These are phyloP conservation scores for Macquaria ambigua DNA, from an alignment of 2,113 vertebrate genomes.

Conservation along the genomic window DNA sequence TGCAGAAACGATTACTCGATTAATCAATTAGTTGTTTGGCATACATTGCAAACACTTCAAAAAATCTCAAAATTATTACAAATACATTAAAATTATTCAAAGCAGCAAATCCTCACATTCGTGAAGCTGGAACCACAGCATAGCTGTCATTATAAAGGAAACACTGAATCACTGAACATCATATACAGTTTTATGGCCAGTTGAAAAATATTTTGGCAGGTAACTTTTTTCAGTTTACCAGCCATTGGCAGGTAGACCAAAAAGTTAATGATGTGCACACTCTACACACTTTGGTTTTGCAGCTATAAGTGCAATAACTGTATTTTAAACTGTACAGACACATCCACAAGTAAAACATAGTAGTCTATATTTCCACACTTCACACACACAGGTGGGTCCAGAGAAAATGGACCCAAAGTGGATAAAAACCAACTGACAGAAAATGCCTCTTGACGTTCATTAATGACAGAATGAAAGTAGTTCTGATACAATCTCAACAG, in stretches of 20 bases:
- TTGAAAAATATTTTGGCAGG: too few species aligned
- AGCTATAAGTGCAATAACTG: background rate
- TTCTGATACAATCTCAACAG: slow-evolving; percentile 21
- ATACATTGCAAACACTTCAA: background rate
- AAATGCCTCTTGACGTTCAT: slow-evolving; percentile 18
- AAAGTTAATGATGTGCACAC: too few species aligned
- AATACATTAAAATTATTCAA: too few species aligned
- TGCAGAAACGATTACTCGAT: background rate
- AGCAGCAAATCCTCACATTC: too few species aligned
- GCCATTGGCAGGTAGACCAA: too few species aligned
- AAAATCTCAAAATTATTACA: too few species aligned
- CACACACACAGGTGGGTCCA: slow-evolving; percentile 4
- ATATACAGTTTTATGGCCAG: too few species aligned
- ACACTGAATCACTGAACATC: too few species aligned
- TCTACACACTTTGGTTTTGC: background rate
- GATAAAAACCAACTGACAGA: background rate
- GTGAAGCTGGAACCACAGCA: too few species aligned
- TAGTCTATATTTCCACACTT: background rate
- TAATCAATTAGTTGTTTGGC: too few species aligned
- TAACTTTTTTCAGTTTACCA: too few species aligned
- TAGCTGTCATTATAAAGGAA: too few species aligned
- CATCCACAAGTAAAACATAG: background rate
- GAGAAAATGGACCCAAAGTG: slow-evolving; percentile 17
- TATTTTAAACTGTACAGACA: background rate
- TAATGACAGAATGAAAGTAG: slow-evolving; percentile 23